Evolutionary conservation across 1,140 invertebrate genomes (phyloP).

Genomic region (Heliconius hermathena): DNA sequence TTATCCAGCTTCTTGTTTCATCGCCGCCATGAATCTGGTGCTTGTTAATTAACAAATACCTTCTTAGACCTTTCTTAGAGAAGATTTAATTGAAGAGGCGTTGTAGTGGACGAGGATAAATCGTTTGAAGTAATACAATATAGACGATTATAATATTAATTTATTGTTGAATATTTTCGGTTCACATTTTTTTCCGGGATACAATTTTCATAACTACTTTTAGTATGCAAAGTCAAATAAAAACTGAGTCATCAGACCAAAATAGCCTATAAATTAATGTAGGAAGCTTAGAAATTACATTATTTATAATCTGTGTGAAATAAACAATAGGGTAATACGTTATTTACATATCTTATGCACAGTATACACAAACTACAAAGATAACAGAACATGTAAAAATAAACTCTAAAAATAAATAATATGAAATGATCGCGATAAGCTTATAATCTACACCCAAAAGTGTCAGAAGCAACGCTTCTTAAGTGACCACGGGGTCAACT

Average conservation of each 20-base stretch:
- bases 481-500: slow-evolving; percentile 45
- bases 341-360: too few species aligned
- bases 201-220: too few species aligned
- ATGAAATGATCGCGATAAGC: slow-evolving; percentile 23
- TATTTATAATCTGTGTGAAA: too few species aligned
- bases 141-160: slow-evolving; percentile 16
- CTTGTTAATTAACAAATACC: slow-evolving; percentile 45
- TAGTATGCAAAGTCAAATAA: too few species aligned
- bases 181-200: too few species aligned
- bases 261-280: too few species aligned
- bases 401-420: too few species aligned
- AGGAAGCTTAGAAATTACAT: too few species aligned
- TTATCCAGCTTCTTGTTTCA: neutral
- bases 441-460: slow-evolving; percentile 40
- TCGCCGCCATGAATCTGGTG: slow-evolving; percentile 18
- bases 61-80: slow-evolving; percentile 28
- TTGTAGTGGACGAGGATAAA: slow-evolving; percentile 26
- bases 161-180: neutral
- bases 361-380: neutral
- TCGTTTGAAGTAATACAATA: slow-evolving; percentile 7
- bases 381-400: neutral
- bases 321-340: too few species aligned
- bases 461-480: slow-evolving; percentile 61
- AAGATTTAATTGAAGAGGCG: slow-evolving; percentile 39
- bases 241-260: too few species aligned